A percentile compares a stretch with the other conserved stretches of the same genome.
These are phyloP conservation scores for Danio rerio DNA, from an alignment of 2,113 vertebrate genomes.

Conservation along the genomic window DNA sequence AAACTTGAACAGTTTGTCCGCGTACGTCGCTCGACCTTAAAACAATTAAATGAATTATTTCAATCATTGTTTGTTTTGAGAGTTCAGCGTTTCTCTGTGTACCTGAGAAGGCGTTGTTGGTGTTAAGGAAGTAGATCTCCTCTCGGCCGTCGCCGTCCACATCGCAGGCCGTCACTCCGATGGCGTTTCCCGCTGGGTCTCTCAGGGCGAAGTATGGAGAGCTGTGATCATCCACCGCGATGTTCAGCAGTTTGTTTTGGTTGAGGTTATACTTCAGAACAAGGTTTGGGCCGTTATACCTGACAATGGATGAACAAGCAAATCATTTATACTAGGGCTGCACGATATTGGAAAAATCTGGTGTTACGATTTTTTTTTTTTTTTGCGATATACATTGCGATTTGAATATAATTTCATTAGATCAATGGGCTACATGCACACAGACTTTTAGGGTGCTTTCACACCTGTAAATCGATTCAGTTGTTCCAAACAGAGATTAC, in stretches of 20 bases:
- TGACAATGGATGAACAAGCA: slow-evolving; percentile 57
- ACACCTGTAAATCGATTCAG: too few relatives aligned
- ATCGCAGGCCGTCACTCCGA: slow-evolving; percentile 93
- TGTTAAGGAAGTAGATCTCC: slow-evolving; percentile 98
- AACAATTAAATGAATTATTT: neutral
- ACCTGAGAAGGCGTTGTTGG: slow-evolving; percentile 96
- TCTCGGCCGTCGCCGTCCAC: slow-evolving; percentile 92
- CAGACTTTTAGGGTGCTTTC: too few relatives aligned
- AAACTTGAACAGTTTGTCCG: slow-evolving; percentile 94
- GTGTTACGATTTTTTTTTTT: too few relatives aligned
- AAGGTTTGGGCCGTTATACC: slow-evolving; percentile 93
- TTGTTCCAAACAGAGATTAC: too few relatives aligned
- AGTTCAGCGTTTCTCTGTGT: neutral
- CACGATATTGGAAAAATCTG: too few relatives aligned
- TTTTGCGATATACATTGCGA: too few relatives aligned
- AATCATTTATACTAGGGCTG: too few relatives aligned
- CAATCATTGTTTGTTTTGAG: too few relatives aligned
- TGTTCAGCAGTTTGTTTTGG: slow-evolving; percentile 82
- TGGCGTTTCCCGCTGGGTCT: slow-evolving; percentile 88
- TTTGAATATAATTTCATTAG: too few relatives aligned
- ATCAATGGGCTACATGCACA: too few relatives aligned
- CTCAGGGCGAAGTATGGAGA: slow-evolving; percentile 88
- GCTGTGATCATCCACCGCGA: slow-evolving; percentile 82
- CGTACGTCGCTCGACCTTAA: slow-evolving; percentile 88
- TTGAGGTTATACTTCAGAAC: slow-evolving; percentile 87